Evolutionary conservation across 2,797 vertebrate genomes (phyloP), one percentile per base, ranked within the genome.

Genomic region (Crocidura indochinensis): DNA sequence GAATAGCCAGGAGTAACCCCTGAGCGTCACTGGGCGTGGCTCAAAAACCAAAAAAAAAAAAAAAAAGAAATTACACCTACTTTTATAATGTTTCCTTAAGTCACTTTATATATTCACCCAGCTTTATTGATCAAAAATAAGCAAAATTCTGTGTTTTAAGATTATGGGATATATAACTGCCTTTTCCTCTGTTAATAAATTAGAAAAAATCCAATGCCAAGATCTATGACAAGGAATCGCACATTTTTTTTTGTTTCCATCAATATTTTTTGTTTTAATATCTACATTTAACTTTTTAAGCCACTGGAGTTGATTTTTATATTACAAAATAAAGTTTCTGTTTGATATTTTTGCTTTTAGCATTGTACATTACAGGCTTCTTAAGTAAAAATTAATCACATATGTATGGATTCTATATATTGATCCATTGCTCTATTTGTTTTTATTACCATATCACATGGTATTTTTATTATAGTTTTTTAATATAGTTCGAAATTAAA

Each of bases 361-460:
- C 17, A 81, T 53, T 65, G 11, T 67, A 81, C n/a, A 67, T 46
- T n/a, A 8, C 53, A 53, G 56, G 3, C 19, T 67, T 17, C 44
- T 49, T 81, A 73, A 7, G 64, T n/a, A 73, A 81, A 49, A 81
- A 44, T 72, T 64, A 80, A 80, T 72, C 78, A 12, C 72, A 29
- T 64, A 47, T 87, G 53, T 56, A 29, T 78, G 47, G 85, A 10
- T 29, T 87, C 8, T 68, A 7, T 77, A 38, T 78, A 68, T n/a
- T 49, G 56, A 12, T 56, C 14, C 19, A 19, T 17, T 53, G 65
- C 46, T 56, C 29, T 20, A 31, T 67, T 29, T 60, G 11, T 24
- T 84, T 68, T 69, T 56, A 29, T 19, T 12, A 27, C 49, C 56
- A 24, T 56, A 15, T 26, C 26, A 56, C 51, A 56, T 19, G 22